phyloP scores from a whole-genome alignment of 2,113 vertebrate genomes.

The Pelecanoides urinatrix region DNA sequence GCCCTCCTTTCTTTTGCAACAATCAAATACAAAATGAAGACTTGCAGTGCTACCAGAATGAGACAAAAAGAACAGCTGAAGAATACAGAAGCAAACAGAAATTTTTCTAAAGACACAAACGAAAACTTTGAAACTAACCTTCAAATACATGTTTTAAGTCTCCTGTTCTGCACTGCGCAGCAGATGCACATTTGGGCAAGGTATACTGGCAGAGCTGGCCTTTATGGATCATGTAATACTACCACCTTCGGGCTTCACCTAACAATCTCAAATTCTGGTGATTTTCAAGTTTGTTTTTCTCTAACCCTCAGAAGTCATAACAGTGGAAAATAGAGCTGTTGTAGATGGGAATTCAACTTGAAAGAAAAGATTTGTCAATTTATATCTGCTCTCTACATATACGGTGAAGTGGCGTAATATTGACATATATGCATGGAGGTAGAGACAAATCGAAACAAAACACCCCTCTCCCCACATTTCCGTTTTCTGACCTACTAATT shows the following conservation, averaged over 20 bases:
- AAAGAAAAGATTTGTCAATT: background rate
- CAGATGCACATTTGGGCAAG: background rate
- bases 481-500: background rate
- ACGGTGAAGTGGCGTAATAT: background rate
- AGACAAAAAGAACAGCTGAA: background rate
- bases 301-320: background rate
- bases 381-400: background rate
- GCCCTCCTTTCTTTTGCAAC: background rate
- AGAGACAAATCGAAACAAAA: background rate
- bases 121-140: background rate
- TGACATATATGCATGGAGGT: background rate
- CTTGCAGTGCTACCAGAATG: background rate
- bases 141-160: rapidly evolving
- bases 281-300: background rate
- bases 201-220: background rate
- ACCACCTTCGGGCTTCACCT: background rate
- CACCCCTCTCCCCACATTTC: background rate
- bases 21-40: background rate
- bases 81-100: background rate
- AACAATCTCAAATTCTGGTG: background rate
- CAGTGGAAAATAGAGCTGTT: background rate
- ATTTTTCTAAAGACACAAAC: background rate
- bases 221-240: rapidly evolving
- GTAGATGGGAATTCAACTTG: background rate
- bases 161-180: background rate